Evolutionary conservation across 2,113 vertebrate species (phyloP), one percentile per base, ranked within the genome.

Genomic region (Motacilla alba): DNA sequence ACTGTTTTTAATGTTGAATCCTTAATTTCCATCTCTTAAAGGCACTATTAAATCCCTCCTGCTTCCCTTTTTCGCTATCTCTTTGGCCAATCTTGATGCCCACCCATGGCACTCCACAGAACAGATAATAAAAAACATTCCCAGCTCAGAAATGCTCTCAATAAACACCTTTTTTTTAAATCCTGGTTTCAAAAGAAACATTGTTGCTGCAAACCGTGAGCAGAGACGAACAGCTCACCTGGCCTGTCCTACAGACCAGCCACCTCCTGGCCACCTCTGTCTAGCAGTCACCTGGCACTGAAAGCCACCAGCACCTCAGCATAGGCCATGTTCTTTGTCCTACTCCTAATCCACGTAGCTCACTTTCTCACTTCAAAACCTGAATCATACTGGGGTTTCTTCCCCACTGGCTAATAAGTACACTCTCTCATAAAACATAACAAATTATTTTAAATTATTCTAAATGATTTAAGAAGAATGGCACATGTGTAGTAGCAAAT

Each of bases 141-240:
- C n/a, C 79, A 69, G 13, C 19, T 76, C 35, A 68, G 43, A 89
- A 94, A 59, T 17, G 6, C 7, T 19, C 22, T 69, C 2, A 0
- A 37, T 41, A 49, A 47, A 41, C 2, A 2, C 12, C 4, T 15
- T 76, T 47, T 18, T n/a, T 55, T 1, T 0, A 12, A 69, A 30
- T 46, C 33, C 49, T 64, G 9, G 19, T 27, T 89, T 60, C 27
- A 52, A 18, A 77, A 27, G 13, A 47, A 83, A 11, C 5, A 20
- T 21, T 55, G 69, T 18, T 73, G 17, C 53, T 60, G 46, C 35
- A 52, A 64, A 62, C 21, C 0, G 0, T 5, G 30, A 41, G 44
- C 33, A 63, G 39, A 85, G 58, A 76, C 3, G 18, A 72, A 28
- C 21, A 73, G 68, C 35, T 68, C 67, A 44, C 41, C 26, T 24